Base-by-base conservation (phyloP, 1,140 invertebrate species). In the Mylabris phalerata region DNA sequence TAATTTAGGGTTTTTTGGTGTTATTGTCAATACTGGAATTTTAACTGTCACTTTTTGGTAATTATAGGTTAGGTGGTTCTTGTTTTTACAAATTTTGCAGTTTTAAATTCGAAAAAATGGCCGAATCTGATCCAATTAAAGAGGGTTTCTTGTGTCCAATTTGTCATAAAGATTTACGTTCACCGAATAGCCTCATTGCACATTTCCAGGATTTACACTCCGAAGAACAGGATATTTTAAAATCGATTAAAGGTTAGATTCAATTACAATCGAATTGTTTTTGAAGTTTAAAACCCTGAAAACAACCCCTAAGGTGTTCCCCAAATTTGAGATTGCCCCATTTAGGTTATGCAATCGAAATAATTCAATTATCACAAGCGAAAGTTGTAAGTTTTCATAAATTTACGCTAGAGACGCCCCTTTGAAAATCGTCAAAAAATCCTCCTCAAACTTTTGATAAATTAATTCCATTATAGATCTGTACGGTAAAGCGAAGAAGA, bases 121-220 rank as follows among this genome's bases (percentile, higher is more conserved):
- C 63, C 0, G 63, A 65, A 55, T 49, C 57, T 10, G 41, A 11
- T 42, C 9, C 46, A 11, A 66, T 69, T 42, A 62, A 61, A 58
- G 93, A 98, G 74, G 94, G 94, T 5, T 95, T 96, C 72, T 78
- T 98, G 3, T 98, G 94, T 75, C 93, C 94, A 0, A 90, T 94
- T 69, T 98, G 94, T 72, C 88, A 92, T 77, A 85, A 85, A 45
- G 92, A 96, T 75, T 81, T 94, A 11, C 89, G 89, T 67, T 88
- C 90, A 13, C 84, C 90, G 5, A 80, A 82, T 50, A 84, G 90
- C 69, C 78, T 97, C 57, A 88, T 90, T 40, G 82, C 81, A 60
- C 93, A 96, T 75, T 96, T 95, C 76, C 90, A 95, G 73, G 86
- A 87, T 59, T 78, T 84, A 57, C 93, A 96, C 71, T 84, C 89